Base-by-base conservation (phyloP, 2,113 vertebrate species). In the Dipodomys ordii region DNA sequence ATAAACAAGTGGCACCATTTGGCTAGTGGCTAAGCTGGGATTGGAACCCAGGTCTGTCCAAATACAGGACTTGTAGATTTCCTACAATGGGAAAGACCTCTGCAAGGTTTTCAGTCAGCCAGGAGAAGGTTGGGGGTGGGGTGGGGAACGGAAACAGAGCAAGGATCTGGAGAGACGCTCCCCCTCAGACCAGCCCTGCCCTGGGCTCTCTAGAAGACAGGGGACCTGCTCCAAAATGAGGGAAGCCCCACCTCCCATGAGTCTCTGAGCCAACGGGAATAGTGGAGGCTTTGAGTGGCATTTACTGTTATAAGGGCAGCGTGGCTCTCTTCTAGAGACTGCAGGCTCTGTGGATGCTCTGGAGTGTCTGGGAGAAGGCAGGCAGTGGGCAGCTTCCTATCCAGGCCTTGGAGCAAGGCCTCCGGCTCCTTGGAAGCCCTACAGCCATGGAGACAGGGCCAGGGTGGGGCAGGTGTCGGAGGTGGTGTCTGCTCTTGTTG, bases 321-420 rank as follows among this genome's bases (percentile, higher is more conserved):
- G 35, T 39, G 35, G 35, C 35, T 39, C 35, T 39, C 96, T 89
- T 99, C 93, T 73, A 97, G 96, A 72, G 97, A 98, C 87, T 98
- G 97, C 93, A 98, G 97, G 15, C 97, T 97, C 62, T 32, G 82
- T 96, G 98, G 10, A 83, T 30, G 25, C 93, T 89, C 90, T 98
- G 97, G 28, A 96, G 98, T 83, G 83, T 87, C 83, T 32, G 25
- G 23, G 44, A 72, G 32, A 97, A 97, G 67, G 83, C 98, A 97
- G 95, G 97, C 98, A 35, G 96, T 2, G 74, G 97, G 96, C 88
- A 99, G 93, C 10, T 97, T 97, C 93, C 98, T 90, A 0, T 98
- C 98, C 87, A 98, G 95, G 81, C 98, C 95, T 96, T 92, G 97
- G 23, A 98, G 93, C 60, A 87, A 81, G 4, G 93, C 15, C 97